These are phyloP conservation scores for Spongilla lacustris DNA, from an alignment of 37 sponge, comb jelly and placozoan species.

Conservation along the genomic window DNA sequence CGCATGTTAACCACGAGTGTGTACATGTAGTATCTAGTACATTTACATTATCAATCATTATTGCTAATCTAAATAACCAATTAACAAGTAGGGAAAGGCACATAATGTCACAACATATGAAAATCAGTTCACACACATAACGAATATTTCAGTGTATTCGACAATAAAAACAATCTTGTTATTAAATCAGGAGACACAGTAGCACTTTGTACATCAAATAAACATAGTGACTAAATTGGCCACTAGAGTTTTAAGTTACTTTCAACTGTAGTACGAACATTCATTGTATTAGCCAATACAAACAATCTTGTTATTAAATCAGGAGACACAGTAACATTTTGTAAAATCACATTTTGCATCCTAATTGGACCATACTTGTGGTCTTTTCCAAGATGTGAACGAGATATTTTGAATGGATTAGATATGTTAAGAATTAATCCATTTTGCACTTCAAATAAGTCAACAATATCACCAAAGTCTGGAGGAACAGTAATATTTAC, in stretches of 20 bases:
- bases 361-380: not conserved
- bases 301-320: slow-evolving; percentile 41
- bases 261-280: slow-evolving; percentile 45
- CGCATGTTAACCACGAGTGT: no score
- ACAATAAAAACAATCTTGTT: slow-evolving; percentile 59
- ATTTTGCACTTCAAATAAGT: slow-evolving; percentile 64
- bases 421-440: slow-evolving; percentile 29
- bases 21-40: no score
- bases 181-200: not conserved
- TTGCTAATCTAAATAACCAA: no score
- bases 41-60: no score
- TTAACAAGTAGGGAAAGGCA: no score
- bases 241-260: slow-evolving; percentile 36
- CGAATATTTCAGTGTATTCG: slow-evolving; percentile 54
- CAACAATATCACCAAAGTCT: slow-evolving; percentile 64
- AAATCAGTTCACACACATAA: no score
- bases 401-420: not conserved
- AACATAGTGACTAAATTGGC: no score
- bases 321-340: slow-evolving; percentile 5
- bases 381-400: not conserved
- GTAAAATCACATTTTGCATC: not conserved
- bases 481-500: slow-evolving; percentile 34
- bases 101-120: no score
- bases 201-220: slow-evolving; percentile 12
- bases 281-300: slow-evolving; percentile 60